Conservation (phyloP, 2,113 vertebrate species). For the Crotalus horridus region DNA sequence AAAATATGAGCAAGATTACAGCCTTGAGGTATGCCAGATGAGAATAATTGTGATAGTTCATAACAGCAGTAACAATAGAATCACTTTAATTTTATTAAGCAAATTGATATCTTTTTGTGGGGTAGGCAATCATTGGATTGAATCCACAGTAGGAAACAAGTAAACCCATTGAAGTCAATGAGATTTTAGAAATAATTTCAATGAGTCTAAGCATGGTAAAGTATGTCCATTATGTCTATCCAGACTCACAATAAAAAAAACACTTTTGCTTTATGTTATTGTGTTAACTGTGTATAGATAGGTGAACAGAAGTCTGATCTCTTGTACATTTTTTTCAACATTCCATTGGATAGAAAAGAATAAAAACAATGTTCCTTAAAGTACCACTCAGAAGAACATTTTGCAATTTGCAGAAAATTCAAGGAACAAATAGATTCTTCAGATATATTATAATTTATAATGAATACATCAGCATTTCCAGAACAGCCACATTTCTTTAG, state of each 20-base stretch:
- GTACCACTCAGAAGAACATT: background rate
- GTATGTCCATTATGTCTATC: background rate
- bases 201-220: background rate
- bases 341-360: background rate
- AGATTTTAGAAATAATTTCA: background rate
- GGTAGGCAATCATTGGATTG: background rate
- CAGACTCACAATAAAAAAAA: background rate
- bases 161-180: background rate
- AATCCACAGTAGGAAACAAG: background rate
- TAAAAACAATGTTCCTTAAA: background rate
- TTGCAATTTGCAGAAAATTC: background rate
- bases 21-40: background rate
- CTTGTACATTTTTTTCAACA: background rate
- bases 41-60: background rate
- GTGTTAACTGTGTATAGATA: background rate
- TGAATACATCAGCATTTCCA: slow-evolving; percentile 18
- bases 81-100: background rate
- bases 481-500: slow-evolving; percentile 6
- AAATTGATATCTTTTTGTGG: background rate
- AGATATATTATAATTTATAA: background rate
- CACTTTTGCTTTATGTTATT: background rate
- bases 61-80: background rate
- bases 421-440: background rate
- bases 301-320: background rate
- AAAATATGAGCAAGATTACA: too few relatives aligned